These are phyloP conservation scores for Ormyrus rosae DNA, from an alignment of 2,888 invertebrate species.

Conservation along the genomic window DNA sequence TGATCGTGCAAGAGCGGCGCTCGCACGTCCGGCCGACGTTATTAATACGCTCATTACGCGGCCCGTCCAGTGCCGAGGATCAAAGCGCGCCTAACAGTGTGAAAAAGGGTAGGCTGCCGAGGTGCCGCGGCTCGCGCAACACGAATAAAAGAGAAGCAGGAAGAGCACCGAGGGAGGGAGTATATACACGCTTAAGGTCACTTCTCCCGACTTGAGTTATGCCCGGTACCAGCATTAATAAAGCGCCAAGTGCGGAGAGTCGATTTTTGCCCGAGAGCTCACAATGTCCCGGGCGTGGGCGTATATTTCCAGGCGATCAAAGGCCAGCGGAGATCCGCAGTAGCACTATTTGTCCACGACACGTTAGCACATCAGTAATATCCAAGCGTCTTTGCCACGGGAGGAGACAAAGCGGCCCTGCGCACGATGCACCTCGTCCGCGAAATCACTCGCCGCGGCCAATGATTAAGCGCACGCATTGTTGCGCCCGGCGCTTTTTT, in stretches of 20 bases:
- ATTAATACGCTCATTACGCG: constrained; percentile 44
- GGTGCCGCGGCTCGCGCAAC: not conserved
- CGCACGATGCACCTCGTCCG: not conserved
- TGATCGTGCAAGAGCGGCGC: constrained; percentile 7
- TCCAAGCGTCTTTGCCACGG: not conserved
- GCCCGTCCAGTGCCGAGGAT: constrained; percentile 3
- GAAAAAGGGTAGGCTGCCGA: constrained; percentile 19
- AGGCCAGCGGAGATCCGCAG: not conserved
- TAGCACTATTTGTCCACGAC: constrained; percentile 41
- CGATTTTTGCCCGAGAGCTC: not conserved
- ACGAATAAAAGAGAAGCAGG: not conserved
- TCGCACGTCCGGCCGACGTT: constrained; percentile 1
- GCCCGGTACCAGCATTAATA: constrained; percentile 26
- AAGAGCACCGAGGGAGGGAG: no score
- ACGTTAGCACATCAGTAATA: constrained; percentile 27
- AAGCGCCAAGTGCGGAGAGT: not conserved
- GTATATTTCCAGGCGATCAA: no score
- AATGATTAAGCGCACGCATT: no score
- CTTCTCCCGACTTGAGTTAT: constrained; percentile 23
- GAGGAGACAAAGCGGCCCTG: not conserved
- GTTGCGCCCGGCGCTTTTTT: no score
- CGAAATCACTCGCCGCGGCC: no score
- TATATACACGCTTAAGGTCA: no score
- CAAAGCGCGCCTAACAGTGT: constrained; percentile 8
- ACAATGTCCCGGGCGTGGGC: constrained; percentile 3